phyloP scores from a whole-genome alignment of 1,140 invertebrate species.

The Babylonia areolata region DNA sequence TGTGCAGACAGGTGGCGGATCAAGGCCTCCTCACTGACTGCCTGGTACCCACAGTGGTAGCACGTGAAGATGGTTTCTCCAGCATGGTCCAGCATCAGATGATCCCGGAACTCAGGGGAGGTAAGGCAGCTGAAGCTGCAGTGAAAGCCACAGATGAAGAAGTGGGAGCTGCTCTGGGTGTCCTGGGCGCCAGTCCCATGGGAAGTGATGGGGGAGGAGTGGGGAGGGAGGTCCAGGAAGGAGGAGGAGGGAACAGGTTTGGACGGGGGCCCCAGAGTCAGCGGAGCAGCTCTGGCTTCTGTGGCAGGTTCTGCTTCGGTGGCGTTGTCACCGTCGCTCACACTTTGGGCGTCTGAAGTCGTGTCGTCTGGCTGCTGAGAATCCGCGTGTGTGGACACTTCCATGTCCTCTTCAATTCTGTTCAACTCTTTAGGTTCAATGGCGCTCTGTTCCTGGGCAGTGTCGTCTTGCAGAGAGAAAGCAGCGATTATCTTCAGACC shows the following conservation, averaged over 20 bases:
- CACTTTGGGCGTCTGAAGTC: not conserved
- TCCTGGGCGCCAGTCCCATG: not conserved
- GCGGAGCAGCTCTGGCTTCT: too few relatives aligned
- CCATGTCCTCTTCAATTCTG: not conserved
- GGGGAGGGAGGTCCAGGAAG: not conserved
- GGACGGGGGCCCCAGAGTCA: conserved; percentile 8
- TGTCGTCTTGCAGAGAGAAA: conserved; percentile 43
- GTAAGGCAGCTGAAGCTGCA: conserved; percentile 58
- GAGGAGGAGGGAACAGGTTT: conserved; percentile 26
- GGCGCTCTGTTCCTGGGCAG: not conserved
- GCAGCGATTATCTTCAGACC: conserved; percentile 51
- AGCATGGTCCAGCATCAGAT: conserved; percentile 50
- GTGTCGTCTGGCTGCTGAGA: not conserved
- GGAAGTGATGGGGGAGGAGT: not conserved
- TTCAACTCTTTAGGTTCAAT: not conserved
- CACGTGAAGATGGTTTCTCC: conserved; percentile 54
- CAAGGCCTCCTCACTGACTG: conserved; percentile 54
- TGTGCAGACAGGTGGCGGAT: conserved; percentile 55
- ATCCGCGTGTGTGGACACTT: not conserved
- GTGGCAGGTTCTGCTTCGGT: not conserved
- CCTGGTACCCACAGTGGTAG: conserved; percentile 59
- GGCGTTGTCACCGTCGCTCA: not conserved
- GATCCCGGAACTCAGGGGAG: conserved; percentile 55
- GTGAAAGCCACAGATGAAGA: conserved; percentile 63
- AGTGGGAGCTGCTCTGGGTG: conserved; percentile 37